Evolutionary conservation across 2,888 invertebrate species (phyloP).

Genomic region (Melinopterus prodromus): DNA sequence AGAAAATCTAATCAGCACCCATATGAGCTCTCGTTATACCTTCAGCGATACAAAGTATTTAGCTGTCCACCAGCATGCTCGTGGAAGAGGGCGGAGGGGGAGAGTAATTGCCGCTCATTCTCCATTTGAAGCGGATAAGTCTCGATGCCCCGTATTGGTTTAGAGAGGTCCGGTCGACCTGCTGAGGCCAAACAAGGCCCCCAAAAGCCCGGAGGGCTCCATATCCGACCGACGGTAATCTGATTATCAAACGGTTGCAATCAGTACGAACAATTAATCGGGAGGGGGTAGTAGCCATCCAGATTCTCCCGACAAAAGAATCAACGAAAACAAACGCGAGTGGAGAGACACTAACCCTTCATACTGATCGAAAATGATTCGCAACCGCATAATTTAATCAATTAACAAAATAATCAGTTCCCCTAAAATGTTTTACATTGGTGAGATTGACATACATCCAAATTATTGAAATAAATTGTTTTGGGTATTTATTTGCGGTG

Average conservation of each 20-base stretch:
- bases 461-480: no score
- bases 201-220: slow-evolving; percentile 11
- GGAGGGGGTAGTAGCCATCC: slow-evolving; percentile 7
- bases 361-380: no score
- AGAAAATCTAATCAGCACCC: slow-evolving; percentile 36
- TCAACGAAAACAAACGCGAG: not conserved
- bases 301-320: not conserved
- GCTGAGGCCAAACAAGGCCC: not conserved
- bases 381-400: no score
- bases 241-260: slow-evolving; percentile 34
- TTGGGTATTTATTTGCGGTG: no score
- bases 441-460: no score
- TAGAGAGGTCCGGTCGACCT: slow-evolving; percentile 4
- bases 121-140: slow-evolving; percentile 21
- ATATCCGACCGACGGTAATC: slow-evolving; percentile 27
- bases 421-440: no score
- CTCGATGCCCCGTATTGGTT: slow-evolving; percentile 8
- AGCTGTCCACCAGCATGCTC: not conserved
- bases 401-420: no score
- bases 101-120: slow-evolving; percentile 24
- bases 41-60: slow-evolving; percentile 24
- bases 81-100: not conserved
- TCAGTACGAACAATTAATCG: slow-evolving; percentile 33
- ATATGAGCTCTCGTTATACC: slow-evolving; percentile 26
- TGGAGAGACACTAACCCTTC: not conserved